Percentiles rank a stretch among this genome's conserved stretches.
Evolutionary conservation across 1,140 invertebrate species (phyloP).

Genomic region (Megalonaias nervosa): DNA sequence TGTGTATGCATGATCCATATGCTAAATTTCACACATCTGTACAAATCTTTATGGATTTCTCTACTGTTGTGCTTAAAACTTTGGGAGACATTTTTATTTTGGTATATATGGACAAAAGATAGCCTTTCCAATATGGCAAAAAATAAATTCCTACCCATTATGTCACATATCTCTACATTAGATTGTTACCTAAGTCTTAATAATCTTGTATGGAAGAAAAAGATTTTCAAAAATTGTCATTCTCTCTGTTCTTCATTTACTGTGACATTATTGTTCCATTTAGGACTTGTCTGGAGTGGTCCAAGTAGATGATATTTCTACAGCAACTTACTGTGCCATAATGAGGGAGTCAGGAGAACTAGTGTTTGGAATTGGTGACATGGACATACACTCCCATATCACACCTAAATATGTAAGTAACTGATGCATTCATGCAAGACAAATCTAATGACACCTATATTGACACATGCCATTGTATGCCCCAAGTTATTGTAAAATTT

Average conservation of each 20-base stretch:
- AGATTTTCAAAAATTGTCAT: background rate
- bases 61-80: no score
- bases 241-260: background rate
- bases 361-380: conserved; percentile 85
- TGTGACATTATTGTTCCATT: conserved; percentile 3
- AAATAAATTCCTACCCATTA: no score
- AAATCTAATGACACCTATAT: background rate
- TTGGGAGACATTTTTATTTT: no score
- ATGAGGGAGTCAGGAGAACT: conserved; percentile 84
- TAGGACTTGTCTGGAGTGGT: conserved; percentile 71
- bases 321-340: conserved; percentile 83
- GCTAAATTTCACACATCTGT: no score
- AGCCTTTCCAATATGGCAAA: no score
- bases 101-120: no score
- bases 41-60: no score
- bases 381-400: conserved; percentile 84
- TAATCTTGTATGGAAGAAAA: no score
- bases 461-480: background rate
- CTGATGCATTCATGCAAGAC: conserved; percentile 1
- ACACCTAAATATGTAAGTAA: conserved; percentile 74
- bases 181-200: no score
- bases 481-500: background rate
- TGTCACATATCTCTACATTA: no score
- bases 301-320: conserved; percentile 71
- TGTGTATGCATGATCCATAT: no score